phyloP scores from a whole-genome alignment of 2,888 invertebrate species.

The Leptinotarsa peninsularis region DNA sequence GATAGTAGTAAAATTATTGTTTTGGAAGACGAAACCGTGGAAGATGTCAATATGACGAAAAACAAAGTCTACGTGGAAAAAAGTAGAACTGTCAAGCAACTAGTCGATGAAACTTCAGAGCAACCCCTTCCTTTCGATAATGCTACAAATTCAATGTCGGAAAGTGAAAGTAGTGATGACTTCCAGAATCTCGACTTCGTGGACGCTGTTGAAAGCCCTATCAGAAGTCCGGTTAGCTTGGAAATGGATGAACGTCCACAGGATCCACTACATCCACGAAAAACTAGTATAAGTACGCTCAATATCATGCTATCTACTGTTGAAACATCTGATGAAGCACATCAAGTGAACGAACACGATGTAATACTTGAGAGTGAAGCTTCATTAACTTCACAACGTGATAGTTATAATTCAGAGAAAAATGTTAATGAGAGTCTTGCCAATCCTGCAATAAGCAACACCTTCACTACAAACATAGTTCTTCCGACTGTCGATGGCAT shows the following conservation, averaged over 20 bases:
- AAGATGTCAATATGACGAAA: constrained; percentile 31
- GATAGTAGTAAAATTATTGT: constrained; percentile 30
- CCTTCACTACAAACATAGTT: neutral
- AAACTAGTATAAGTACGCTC: constrained; percentile 38
- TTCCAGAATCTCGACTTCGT: constrained; percentile 51
- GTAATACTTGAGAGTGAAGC: constrained; percentile 26
- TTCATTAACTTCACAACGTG: constrained; percentile 5
- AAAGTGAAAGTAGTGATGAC: constrained; percentile 54
- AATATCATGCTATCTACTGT: constrained; percentile 38
- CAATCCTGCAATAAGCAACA: neutral
- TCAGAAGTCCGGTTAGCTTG: neutral
- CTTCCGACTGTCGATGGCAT: neutral
- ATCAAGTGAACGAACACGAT: constrained; percentile 12
- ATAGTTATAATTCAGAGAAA: neutral
- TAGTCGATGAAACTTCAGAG: constrained; percentile 54
- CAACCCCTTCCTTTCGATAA: constrained; percentile 38
- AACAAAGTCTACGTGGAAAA: constrained; percentile 62
- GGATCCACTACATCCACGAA: neutral
- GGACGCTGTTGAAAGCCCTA: constrained; percentile 52
- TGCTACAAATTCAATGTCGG: constrained; percentile 42
- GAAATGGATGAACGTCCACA: neutral
- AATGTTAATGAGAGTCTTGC: neutral
- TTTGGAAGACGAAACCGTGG: constrained; percentile 16
- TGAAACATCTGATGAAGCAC: constrained; percentile 23
- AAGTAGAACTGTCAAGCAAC: constrained; percentile 64